Evolutionary conservation across 2,797 vertebrate species (phyloP), one percentile per base, ranked within the genome.

Genomic region (Phataginus tricuspis): DNA sequence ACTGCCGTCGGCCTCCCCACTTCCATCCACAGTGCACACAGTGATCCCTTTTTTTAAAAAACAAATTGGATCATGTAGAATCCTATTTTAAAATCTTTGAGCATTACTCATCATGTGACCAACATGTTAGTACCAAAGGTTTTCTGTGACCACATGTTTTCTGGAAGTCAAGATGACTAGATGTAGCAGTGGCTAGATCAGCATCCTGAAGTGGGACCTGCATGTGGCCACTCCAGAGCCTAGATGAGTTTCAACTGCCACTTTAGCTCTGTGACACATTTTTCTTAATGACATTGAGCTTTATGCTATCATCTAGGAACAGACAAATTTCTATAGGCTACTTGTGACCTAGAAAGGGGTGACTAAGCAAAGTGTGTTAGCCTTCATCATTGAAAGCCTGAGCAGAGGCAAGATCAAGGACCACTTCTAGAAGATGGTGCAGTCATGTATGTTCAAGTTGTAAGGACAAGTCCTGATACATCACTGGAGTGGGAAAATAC

Each of bases 251-350:
- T 23, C 95, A 94, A 0, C 97, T 99, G 57, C 99, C 99, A 0
- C 99, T 99, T 95, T 97, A 98, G 1, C 39, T 7, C 59, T 6
- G 98, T 99, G 39, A 98, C 85, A 99, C 99, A 29, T 99, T 99
- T 25, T 99, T 99, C 21, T 99, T 99, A 90, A 99, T 99, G 99
- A 99, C 99, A 6, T 99, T 99, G 19, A 99, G 99, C 2, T 99
- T 27, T 99, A 99, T 53, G 99, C 99, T 82, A 99, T 99, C 92
- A 98, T 99, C 68, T 99, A 99, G 97, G 99, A 8, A 94, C 99
- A 57, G 98, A 99, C 21, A 98, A 98, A 31, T 96, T 98, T 42
- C 98, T 99, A 75, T 99, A 99, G 53, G 98, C 97, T 86, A 97
- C 97, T 49, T 99, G 98, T 97, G 45, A 45, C 45, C 94, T 99